Conservation (phyloP, 2,113 vertebrate genomes). For the Ailurus styani region DNA sequence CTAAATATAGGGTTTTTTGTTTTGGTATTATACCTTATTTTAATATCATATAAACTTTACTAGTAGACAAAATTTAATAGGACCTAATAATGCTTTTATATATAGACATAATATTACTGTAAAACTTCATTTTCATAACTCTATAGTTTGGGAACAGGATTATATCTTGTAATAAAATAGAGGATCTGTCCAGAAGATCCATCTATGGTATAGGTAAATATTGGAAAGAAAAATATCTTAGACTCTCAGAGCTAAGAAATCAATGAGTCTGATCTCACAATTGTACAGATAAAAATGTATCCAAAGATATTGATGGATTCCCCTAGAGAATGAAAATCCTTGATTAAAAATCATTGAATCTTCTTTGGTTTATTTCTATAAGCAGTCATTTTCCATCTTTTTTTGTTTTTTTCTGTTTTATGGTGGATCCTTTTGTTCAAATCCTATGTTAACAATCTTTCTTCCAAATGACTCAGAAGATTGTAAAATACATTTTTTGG, state of each 20-base stretch:
- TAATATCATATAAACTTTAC: not conserved
- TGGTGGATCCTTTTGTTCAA: not conserved
- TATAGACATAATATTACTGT: not conserved
- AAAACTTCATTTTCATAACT: conserved; percentile 9
- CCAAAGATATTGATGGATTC: not conserved
- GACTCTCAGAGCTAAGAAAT: conserved; percentile 1
- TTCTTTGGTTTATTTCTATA: not conserved
- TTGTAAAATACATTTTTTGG: not conserved
- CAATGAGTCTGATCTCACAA: not conserved
- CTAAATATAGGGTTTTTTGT: not conserved
- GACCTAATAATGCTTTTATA: not conserved
- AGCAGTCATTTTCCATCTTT: not conserved
- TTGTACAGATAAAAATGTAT: not conserved
- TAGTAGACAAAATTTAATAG: not conserved
- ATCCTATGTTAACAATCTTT: not conserved
- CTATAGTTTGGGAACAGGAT: not conserved
- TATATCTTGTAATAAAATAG: not conserved
- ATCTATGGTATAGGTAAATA: not conserved
- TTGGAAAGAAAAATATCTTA: not conserved
- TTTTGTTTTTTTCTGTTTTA: not conserved
- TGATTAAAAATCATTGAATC: not conserved
- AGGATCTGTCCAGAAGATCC: not conserved
- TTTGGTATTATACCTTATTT: not conserved
- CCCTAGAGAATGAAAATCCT: not conserved
- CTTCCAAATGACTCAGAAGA: not conserved